Base-by-base conservation (phyloP, 1,140 invertebrate species). In the Leptinotarsa texana region DNA sequence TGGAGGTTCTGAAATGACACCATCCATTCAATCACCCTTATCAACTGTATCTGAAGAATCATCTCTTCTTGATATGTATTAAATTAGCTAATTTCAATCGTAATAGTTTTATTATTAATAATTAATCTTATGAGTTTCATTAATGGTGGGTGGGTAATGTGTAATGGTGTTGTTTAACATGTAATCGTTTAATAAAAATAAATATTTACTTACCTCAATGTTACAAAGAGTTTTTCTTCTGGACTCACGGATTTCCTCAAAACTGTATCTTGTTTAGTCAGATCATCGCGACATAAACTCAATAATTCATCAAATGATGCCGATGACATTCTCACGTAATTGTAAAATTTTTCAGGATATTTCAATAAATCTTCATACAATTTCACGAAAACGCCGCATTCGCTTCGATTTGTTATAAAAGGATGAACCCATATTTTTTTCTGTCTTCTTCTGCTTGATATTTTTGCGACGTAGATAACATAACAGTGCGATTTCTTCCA, bases 291-390 rank as follows among this genome's bases (percentile, higher is more conserved):
- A 62, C 8, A 62, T 62, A 62, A 62, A 21, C 21, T 62, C 61
- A 62, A 62, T 62, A 15, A 62, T 62, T 62, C 21, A 62, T 62
- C 57, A 62, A 62, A 62, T n/a, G 57, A 62, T 62, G 57, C 17
- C 21, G 13, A 5, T 13, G 57, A 15, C 57, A 62, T 62, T 62
- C 57, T 62, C 57, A 21, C 21, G 15, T 62, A 8, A 21, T n/a
- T 62, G 21, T 8, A n/a, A 62, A 62, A 11, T 21, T 62, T 62
- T 21, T 33, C 33, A 33, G 33, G 33, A 62, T 62, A 62, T 62
- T 21, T n/a, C 21, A n/a, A n/a, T 13, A 62, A 62, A 62, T 62
- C 11, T 62, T 15, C 57, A 62, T 11, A 62, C 21, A 62, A 21
- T 62, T 62, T 13, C 1, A 62, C 17, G 13, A 62, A 13, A 62